phyloP scores from a whole-genome alignment of 2,888 invertebrate species.

The Tachina fera region DNA sequence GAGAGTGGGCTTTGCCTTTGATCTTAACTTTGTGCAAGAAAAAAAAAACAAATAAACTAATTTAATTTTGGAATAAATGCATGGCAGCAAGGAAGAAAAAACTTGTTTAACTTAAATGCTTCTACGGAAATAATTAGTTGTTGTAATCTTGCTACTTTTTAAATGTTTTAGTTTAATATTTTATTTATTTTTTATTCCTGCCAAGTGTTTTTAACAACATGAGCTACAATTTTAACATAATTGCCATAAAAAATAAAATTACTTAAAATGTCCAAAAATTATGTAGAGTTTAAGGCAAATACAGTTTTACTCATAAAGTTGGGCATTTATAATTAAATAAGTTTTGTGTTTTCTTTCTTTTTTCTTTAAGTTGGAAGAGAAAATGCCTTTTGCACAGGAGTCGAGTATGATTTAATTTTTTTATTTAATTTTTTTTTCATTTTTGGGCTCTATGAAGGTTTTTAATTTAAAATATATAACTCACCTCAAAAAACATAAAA shows the following conservation, averaged over 20 bases:
- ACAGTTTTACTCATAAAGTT: conserved; percentile 19
- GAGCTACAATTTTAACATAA: conserved; percentile 52
- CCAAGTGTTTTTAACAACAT: conserved; percentile 45
- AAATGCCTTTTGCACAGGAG: no score
- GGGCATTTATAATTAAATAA: conserved; percentile 1
- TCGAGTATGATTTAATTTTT: no score
- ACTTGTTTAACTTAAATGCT: conserved; percentile 58
- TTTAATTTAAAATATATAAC: no score
- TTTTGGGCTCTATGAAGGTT: no score
- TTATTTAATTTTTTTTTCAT: no score
- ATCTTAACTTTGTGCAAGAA: conserved; percentile 55
- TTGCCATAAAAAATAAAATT: conserved; percentile 6
- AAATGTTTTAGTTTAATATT: background rate
- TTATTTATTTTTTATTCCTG: background rate
- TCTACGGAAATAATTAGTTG: conserved; percentile 81
- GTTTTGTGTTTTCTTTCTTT: background rate
- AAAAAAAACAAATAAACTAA: conserved; percentile 78
- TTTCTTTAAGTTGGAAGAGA: no score
- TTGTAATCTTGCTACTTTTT: conserved; percentile 76
- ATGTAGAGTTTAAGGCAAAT: conserved; percentile 46
- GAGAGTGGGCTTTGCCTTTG: conserved; percentile 39
- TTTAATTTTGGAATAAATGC: conserved; percentile 76
- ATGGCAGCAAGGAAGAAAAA: conserved; percentile 69
- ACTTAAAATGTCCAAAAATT: conserved; percentile 63
- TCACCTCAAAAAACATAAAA: no score